Evolutionary conservation across 2,113 vertebrate species (phyloP).

Genomic region (Helogale parvula): DNA sequence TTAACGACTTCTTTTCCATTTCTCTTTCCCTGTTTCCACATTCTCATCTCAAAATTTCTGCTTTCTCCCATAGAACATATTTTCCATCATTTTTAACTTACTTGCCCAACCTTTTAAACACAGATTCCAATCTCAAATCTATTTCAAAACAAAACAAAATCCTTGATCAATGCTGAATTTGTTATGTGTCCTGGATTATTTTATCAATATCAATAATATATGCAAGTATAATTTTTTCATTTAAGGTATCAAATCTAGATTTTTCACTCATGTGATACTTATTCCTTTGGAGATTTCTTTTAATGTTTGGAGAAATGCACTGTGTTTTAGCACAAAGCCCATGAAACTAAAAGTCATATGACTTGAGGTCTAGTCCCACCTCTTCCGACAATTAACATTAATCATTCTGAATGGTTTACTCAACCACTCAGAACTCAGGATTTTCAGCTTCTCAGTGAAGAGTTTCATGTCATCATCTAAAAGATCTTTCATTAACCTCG

Average conservation of each 20-base stretch:
- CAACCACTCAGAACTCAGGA: not conserved
- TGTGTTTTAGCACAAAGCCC: not conserved
- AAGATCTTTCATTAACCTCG: not conserved
- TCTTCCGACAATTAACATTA: not conserved
- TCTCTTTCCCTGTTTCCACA: not conserved
- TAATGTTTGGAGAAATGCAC: not conserved
- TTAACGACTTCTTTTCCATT: slow-evolving; percentile 13
- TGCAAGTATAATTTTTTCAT: not conserved
- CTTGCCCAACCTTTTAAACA: not conserved
- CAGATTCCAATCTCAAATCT: not conserved
- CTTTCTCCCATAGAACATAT: not conserved
- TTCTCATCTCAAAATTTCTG: not conserved
- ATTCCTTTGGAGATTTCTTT: not conserved
- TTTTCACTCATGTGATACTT: not conserved
- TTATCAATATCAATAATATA: not conserved
- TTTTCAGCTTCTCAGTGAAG: slow-evolving; percentile 14
- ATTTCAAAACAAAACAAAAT: not conserved
- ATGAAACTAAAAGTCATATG: not conserved
- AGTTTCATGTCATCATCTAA: not conserved
- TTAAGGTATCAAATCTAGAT: not conserved
- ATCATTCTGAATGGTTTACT: not conserved
- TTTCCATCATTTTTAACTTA: not conserved
- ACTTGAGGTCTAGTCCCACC: not conserved
- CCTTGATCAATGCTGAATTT: not conserved
- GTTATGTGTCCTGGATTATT: not conserved